Base-by-base conservation (phyloP, 2,113 vertebrate species). In the Microcebus murinus region DNA sequence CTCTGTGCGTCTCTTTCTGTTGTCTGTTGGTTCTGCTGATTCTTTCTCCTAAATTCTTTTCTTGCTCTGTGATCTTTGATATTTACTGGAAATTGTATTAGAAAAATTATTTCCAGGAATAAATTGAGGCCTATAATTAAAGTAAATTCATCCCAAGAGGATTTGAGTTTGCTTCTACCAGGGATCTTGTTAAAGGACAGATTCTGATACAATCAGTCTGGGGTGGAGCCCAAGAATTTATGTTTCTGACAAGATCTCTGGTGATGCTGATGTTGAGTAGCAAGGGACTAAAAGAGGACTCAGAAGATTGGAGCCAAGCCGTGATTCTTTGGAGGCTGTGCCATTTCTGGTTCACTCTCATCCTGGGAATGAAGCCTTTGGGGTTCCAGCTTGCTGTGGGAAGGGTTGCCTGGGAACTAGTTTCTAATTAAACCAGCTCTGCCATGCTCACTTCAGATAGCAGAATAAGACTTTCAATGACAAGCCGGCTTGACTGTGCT, bases 381-480 rank as follows among this genome's bases (percentile, higher is more conserved):
- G 29, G 96, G 42, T 83, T 31, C 12, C 11, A 83, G 89, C 39
- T 90, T 57, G 15, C n/a, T 52, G 29, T 39, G 34, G 67, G n/a
- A 48, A 84, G 29, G 67, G 11, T 57, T 45, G 81, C n/a, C 25
- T 55, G 52, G 50, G 5, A 90, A 13, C 61, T 63, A 87, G 96
- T 97, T 97, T 98, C 97, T 98, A 98, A 98, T 98, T 97, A 98
- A 63, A 29, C 89, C 18, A 1, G 90, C 87, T 96, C 92, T 97
- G 96, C 96, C 97, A 89, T 0, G 1, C 97, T 95, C 45, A 80
- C 96, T 98, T 98, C 97, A 95, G 97, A 97, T 97, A 98, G 96
- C 93, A 95, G 96, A 97, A 94, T 88, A 96, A 96, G 82, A 88
- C 97, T 98, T 94, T 73, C 89, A 96, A 96, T 86, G 95, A 95